Evolutionary conservation across 2,888 invertebrate genomes (phyloP).

Genomic region (Aphodius sticticus): DNA sequence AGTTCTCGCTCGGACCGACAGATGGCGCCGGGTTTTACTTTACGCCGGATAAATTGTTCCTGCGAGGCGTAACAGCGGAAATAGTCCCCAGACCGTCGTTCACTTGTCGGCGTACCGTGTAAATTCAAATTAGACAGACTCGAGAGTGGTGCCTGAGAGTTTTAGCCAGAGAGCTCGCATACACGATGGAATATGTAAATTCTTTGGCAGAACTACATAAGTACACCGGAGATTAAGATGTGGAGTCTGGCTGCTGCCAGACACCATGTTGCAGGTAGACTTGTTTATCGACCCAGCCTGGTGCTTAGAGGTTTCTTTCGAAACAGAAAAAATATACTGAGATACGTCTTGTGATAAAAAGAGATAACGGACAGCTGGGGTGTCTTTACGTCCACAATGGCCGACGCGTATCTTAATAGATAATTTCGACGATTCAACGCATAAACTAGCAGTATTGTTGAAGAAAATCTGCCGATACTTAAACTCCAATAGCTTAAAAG

Average conservation of each 20-base stretch:
- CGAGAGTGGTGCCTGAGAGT: neutral
- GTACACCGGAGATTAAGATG: neutral
- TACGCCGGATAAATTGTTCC: neutral
- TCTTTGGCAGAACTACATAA: neutral
- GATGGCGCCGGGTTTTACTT: neutral
- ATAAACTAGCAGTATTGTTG: neutral
- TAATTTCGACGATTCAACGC: neutral
- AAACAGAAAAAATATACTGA: neutral
- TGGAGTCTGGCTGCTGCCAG: neutral
- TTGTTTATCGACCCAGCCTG: neutral
- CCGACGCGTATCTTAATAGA: neutral
- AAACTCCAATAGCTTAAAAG: no score
- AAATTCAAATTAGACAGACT: constrained; percentile 4
- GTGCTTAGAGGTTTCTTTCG: neutral
- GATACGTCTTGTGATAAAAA: neutral
- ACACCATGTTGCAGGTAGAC: neutral
- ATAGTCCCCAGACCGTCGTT: neutral
- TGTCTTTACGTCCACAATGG: neutral
- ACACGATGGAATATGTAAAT: constrained; percentile 4
- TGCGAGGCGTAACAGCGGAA: constrained; percentile 4
- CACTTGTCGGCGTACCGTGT: neutral
- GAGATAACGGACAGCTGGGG: neutral
- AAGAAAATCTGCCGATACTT: neutral
- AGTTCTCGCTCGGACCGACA: neutral
- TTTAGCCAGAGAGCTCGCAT: neutral